Base-by-base conservation (phyloP, 2,888 invertebrate genomes). In the Tribolium freemani region DNA sequence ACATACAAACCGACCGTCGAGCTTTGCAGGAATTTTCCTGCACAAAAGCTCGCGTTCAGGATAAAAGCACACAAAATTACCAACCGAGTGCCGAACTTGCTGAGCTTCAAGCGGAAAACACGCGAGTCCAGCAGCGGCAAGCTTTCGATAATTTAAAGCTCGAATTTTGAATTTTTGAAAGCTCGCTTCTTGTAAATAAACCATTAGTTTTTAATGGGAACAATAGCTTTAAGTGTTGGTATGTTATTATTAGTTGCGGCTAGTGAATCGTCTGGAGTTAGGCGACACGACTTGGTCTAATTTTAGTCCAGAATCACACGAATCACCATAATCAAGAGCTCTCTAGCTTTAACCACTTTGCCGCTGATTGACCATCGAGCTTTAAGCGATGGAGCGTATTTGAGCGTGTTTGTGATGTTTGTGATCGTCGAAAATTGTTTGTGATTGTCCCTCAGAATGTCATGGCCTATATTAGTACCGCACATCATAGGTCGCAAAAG, bases 401-500 rank as follows among this genome's bases (percentile, higher is more conserved):
- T 16, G 38, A 10, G 57, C 13, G 9, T 31, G 45, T 56, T 44
- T 45, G 30, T 57, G 50, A 46, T 68, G 60, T 45, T 51, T 58
- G 67, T 67, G 56, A 31, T 53, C 16, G 38, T 64, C 0, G 38
- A 26, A 3, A 26, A 26, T 26, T 64, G 38, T 57, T 26, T 61
- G 71, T 61, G 20, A 8, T 58, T 56, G n/a, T 56, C 45, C 11
- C 66, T 67, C 78, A 79, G 72, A 64, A 79, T 79, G 79, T 75
- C 74, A 79, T 79, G 79, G 79, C 79, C 72, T 78, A 79, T 71
- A 73, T 79, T 67, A 78, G 77, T 72, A 74, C 77, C 16, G 77
- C 77, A 50, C 71, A 74, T 67, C 77, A 75, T 56, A 73, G 61
- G 20, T 57, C 61, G 38, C 53, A 66, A 16, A 66, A 61, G 20